Percentiles rank a stretch among this genome's conserved stretches.
Conservation (phyloP, 2,888 invertebrate species). For the Phragmatobia fuliginosa region DNA sequence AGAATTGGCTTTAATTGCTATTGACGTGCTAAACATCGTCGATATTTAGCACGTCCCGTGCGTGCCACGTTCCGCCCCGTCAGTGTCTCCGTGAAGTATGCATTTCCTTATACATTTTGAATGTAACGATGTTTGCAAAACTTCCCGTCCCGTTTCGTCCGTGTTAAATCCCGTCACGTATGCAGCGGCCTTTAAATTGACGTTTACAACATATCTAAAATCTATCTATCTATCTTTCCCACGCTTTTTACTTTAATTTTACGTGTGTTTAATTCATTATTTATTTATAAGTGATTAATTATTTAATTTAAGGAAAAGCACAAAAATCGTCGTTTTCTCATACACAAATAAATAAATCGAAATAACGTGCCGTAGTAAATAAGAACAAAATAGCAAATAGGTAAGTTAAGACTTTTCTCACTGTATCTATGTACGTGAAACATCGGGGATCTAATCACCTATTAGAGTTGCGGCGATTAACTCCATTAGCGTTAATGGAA, state of each 20-base stretch:
- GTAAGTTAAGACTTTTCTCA: slow-evolving; percentile 4
- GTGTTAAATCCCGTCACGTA: too few relatives aligned
- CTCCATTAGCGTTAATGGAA: slow-evolving; percentile 68
- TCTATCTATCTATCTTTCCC: not conserved
- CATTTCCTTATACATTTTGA: too few relatives aligned
- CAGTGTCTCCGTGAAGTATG: too few relatives aligned
- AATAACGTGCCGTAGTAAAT: not conserved
- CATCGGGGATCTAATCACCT: slow-evolving; percentile 57
- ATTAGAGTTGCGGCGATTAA: slow-evolving; percentile 62
- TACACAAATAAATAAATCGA: not conserved
- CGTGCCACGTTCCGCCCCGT: too few relatives aligned
- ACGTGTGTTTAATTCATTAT: not conserved
- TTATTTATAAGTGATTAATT: not conserved
- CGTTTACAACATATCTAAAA: too few relatives aligned
- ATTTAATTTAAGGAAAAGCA: too few relatives aligned
- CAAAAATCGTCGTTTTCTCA: not conserved
- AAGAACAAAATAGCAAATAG: slow-evolving; percentile 4
- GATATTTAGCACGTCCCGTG: too few relatives aligned
- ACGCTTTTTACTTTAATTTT: not conserved
- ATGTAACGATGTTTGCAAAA: too few relatives aligned
- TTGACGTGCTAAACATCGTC: too few relatives aligned
- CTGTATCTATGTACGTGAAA: slow-evolving; percentile 18
- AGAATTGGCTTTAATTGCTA: too few relatives aligned
- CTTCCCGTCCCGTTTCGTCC: too few relatives aligned
- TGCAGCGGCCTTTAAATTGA: too few relatives aligned